phyloP scores from a whole-genome alignment of 2,888 invertebrate genomes.

The Aphelenchoides bicaudatus region DNA sequence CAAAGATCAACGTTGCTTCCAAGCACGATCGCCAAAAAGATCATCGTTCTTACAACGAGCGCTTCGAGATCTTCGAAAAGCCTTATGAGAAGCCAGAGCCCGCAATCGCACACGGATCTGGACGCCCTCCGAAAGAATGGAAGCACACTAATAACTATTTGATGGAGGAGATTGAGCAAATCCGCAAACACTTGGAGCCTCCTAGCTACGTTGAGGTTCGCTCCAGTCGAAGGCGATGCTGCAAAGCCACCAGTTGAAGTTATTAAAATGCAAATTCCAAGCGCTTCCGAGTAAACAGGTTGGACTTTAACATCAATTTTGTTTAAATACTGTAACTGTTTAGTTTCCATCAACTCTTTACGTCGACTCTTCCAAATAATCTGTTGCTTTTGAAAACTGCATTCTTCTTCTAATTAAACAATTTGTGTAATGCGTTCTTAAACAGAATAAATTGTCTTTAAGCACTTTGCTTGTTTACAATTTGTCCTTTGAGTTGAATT shows the following conservation, averaged over 20 bases:
- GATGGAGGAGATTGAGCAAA: conserved; percentile 56
- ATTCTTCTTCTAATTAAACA: too few relatives aligned
- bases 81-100: conserved; percentile 44
- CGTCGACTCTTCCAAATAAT: too few relatives aligned
- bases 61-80: conserved; percentile 30
- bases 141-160: conserved; percentile 11
- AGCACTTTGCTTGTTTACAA: too few relatives aligned
- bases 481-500: too few relatives aligned
- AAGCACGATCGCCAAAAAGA: conserved; percentile 96
- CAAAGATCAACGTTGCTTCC: conserved; percentile 72
- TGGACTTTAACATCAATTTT: too few relatives aligned
- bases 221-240: conserved; percentile 56
- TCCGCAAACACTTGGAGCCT: conserved; percentile 58
- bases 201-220: conserved; percentile 57
- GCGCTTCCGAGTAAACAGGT: too few relatives aligned
- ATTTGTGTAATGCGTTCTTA: too few relatives aligned
- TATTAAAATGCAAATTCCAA: conserved; percentile 51
- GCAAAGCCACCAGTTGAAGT: conserved; percentile 54
- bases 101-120: conserved; percentile 50
- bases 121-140: conserved; percentile 51
- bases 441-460: too few relatives aligned
- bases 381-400: too few relatives aligned
- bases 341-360: too few relatives aligned
- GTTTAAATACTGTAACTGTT: too few relatives aligned
- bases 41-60: conserved; percentile 68